Conservation (phyloP, 1,140 invertebrate species). For the Cotesia glomerata region DNA sequence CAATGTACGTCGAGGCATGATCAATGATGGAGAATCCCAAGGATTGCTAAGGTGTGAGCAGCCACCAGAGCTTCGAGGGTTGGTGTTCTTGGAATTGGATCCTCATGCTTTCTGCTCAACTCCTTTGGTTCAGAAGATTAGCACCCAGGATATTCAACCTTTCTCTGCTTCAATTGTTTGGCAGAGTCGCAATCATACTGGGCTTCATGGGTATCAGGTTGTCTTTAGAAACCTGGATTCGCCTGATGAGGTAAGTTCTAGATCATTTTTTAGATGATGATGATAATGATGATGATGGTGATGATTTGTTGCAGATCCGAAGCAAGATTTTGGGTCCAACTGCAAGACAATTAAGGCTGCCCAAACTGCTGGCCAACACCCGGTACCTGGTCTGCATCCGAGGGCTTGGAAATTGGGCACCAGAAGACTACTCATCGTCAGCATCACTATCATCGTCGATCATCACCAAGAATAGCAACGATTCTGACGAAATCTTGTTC, state of each 20-base stretch:
- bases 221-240: slow-evolving; percentile 80
- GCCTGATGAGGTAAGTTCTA: slow-evolving; percentile 60
- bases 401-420: slow-evolving; percentile 74
- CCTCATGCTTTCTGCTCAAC: slow-evolving; percentile 82
- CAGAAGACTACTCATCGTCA: too few species aligned
- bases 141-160: slow-evolving; percentile 86
- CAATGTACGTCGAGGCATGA: slow-evolving; percentile 58
- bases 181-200: slow-evolving; percentile 88
- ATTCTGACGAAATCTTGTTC: too few species aligned
- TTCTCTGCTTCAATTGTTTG: slow-evolving; percentile 85
- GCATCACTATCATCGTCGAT: too few species aligned
- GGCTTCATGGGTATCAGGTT: slow-evolving; percentile 84
- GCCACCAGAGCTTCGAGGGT: slow-evolving; percentile 78
- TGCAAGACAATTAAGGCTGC: slow-evolving; percentile 74
- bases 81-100: slow-evolving; percentile 78
- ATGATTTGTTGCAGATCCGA: slow-evolving; percentile 66
- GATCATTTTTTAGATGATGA: neutral
- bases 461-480: too few species aligned
- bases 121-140: slow-evolving; percentile 79
- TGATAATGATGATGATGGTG: neutral
- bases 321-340: slow-evolving; percentile 73
- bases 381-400: slow-evolving; percentile 85
- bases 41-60: slow-evolving; percentile 74
- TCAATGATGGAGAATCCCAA: slow-evolving; percentile 51
- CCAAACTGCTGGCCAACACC: slow-evolving; percentile 75